Conservation (phyloP, 92 coral and sea anemone genomes). For the Ricordea florida region DNA sequence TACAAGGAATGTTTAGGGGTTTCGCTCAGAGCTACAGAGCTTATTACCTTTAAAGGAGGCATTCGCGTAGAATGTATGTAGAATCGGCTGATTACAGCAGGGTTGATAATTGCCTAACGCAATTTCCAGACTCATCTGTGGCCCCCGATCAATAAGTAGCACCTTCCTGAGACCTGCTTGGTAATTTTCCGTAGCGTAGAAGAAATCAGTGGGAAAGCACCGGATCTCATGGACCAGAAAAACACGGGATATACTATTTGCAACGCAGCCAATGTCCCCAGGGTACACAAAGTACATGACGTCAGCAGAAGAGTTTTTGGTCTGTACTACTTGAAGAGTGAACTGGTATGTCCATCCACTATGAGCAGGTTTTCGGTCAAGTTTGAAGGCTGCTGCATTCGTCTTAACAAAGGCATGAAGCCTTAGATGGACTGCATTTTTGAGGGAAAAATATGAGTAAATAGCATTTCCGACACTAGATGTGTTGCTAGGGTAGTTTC, state of each 20-base stretch:
- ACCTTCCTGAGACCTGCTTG: constrained; percentile 20
- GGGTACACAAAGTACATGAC: constrained; percentile 57
- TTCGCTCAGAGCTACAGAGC: too few relatives aligned
- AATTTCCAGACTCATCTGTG: constrained; percentile 16
- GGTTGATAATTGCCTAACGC: background rate
- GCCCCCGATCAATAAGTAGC: constrained; percentile 37
- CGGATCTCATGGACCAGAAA: background rate
- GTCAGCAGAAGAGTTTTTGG: constrained; percentile 26
- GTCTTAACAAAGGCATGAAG: constrained; percentile 41
- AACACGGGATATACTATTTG: constrained; percentile 20
- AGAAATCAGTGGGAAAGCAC: constrained; percentile 58
- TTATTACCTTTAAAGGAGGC: constrained; percentile 3
- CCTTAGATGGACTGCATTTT: constrained; percentile 1
- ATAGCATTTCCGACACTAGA: background rate
- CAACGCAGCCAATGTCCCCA: background rate
- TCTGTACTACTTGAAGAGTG: constrained; percentile 44
- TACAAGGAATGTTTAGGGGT: too few relatives aligned
- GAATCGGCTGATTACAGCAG: constrained; percentile 10
- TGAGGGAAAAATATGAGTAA: background rate
- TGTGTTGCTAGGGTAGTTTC: too few relatives aligned
- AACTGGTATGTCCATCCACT: constrained; percentile 65
- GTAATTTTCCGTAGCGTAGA: constrained; percentile 16
- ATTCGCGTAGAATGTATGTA: constrained; percentile 2
- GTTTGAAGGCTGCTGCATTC: constrained; percentile 37
- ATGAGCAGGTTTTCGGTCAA: constrained; percentile 45